These are phyloP conservation scores for Eurois occulta DNA, from an alignment of 2,888 invertebrate species.

Conservation along the genomic window DNA sequence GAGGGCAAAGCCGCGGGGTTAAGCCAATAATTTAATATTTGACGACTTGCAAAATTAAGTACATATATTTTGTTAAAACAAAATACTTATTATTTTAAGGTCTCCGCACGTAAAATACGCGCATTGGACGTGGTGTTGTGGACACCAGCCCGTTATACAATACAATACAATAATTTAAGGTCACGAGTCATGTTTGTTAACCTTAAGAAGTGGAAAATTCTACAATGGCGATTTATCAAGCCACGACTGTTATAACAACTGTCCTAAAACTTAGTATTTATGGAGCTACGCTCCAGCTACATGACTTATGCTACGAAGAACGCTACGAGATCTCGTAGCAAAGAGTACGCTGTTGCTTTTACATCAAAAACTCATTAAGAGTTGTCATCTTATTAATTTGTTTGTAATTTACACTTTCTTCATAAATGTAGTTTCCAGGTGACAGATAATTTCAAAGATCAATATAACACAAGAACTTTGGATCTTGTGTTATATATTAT, in stretches of 20 bases:
- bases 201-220: background rate
- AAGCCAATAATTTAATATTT: background rate
- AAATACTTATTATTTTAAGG: background rate
- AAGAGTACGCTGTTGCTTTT: background rate
- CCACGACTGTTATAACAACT: too few relatives aligned
- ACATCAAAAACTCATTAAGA: conserved; percentile 32
- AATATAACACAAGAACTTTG: too few relatives aligned
- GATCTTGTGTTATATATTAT: background rate
- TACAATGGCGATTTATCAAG: background rate
- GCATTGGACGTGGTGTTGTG: too few relatives aligned
- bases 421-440: background rate
- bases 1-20: background rate
- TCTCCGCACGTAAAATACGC: too few relatives aligned
- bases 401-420: conserved; percentile 14
- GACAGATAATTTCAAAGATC: background rate
- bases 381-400: background rate
- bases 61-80: background rate
- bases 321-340: conserved; percentile 43
- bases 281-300: conserved; percentile 12
- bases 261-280: background rate
- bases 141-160: too few relatives aligned
- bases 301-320: conserved; percentile 10
- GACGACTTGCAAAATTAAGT: background rate
- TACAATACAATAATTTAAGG: too few relatives aligned
- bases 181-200: background rate